phyloP scores from a whole-genome alignment of 2,797 vertebrate genomes.

The Notolepis coatsorum region DNA sequence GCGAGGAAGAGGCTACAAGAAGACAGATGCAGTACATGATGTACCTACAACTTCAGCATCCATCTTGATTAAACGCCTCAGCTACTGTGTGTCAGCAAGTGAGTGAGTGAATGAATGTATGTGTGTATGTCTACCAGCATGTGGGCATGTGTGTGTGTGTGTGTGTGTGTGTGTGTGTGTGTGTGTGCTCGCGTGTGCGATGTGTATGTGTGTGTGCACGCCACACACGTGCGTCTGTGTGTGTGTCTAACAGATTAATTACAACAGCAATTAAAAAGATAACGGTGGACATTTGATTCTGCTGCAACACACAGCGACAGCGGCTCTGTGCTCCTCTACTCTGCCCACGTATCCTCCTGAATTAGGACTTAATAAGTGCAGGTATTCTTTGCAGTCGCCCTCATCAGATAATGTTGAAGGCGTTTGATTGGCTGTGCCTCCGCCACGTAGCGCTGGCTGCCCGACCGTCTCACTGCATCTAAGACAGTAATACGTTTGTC shows the following conservation, averaged over 20 bases:
- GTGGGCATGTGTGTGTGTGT: no score
- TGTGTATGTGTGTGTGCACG: no score
- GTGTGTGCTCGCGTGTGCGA: no score
- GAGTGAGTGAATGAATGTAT: no score
- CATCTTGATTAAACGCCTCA: no score
- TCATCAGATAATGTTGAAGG: constrained; percentile 14
- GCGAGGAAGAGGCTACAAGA: not conserved
- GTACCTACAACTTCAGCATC: not conserved
- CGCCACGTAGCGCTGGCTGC: constrained; percentile 23
- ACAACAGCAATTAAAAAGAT: not conserved
- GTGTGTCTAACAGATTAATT: no score
- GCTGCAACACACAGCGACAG: constrained; percentile 7
- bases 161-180: no score
- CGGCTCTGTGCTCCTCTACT: constrained; percentile 9
- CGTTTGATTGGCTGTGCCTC: constrained; percentile 53
- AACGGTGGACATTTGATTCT: constrained; percentile 20
- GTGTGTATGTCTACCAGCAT: no score
- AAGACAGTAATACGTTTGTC: constrained; percentile 53
- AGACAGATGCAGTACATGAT: not conserved
- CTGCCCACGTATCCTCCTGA: constrained; percentile 26
- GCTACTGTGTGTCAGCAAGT: no score
- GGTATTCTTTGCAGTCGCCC: not conserved
- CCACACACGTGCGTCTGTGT: no score
- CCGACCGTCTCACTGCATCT: constrained; percentile 16
- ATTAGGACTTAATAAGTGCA: constrained; percentile 1